Base-by-base conservation (phyloP, 2,888 invertebrate genomes). In the Osmoderma eremita region DNA sequence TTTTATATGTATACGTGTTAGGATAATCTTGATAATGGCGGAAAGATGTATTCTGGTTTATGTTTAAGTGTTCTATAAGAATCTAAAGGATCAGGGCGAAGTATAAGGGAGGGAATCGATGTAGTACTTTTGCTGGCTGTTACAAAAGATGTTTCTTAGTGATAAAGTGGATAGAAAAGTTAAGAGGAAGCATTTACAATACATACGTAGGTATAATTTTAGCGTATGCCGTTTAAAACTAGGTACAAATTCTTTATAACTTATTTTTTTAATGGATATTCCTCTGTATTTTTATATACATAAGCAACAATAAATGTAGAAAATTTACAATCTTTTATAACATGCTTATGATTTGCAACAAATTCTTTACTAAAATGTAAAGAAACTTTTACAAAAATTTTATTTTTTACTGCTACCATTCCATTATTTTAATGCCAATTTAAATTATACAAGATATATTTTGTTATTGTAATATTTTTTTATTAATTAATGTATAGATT, bases 241-340 rank as follows among this genome's bases (percentile, higher is more conserved):
- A 12, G 41, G 56, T 42, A 56, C 56, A 56, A 56, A 56, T 56
- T 56, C n/a, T 56, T 41, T 24, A 22, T 56, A 42, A 54, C 41
- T 56, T 56, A 56, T 56, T 56, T 56, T 56, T 56, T 56, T 24
- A 42, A 56, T 56, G 10, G 41, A 42, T 24, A 56, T 20, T 50
- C 15, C 24, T 24, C 3, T 20, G 22, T 22, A 56, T 24, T 13
- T 56, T 15, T 42, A 22, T 20, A 42, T 41, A 41, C 15, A 56
- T 24, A 42, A 18, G 18, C 5, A 10, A 22, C 54, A 4, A 51
- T 24, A 24, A 8, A 20, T n/a, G 12, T 20, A 6, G 22, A 42
- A n/a, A n/a, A 41, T 41, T 6, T 38, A 6, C 1, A 39, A 56
- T 5, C 13, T 13, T 24, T n/a, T 18, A 22, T 39, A n/a, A n/a